Conservation (phyloP, 2,888 invertebrate species). For the Cyrtodaria siliqua region DNA sequence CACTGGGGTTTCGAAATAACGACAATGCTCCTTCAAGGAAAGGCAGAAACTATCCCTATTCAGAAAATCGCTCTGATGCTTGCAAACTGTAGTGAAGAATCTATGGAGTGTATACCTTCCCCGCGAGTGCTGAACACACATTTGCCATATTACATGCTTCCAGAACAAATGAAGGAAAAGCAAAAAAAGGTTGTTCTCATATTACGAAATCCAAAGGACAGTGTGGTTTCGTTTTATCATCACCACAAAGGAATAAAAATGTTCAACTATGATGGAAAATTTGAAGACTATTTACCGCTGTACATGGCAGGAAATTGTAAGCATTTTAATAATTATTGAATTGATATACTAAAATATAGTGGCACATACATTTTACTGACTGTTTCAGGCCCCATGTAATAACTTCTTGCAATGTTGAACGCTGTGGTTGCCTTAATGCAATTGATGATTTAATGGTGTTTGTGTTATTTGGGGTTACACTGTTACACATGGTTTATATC, state of each 20-base stretch:
- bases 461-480: too few relatives aligned
- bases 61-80: conserved; percentile 57
- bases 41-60: conserved; percentile 28
- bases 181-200: conserved; percentile 7
- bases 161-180: conserved; percentile 3
- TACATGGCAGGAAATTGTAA: too few relatives aligned
- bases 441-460: too few relatives aligned
- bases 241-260: not conserved
- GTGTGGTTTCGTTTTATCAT: conserved; percentile 16
- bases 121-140: conserved; percentile 65
- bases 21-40: conserved; percentile 57
- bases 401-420: too few relatives aligned
- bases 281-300: too few relatives aligned
- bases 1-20: conserved; percentile 64
- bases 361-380: too few relatives aligned
- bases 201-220: conserved; percentile 18
- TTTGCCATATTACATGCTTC: conserved; percentile 49
- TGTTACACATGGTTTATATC: too few relatives aligned
- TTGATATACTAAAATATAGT: too few relatives aligned
- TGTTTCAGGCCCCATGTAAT: too few relatives aligned
- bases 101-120: conserved; percentile 38
- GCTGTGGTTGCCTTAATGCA: too few relatives aligned
- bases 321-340: too few relatives aligned
- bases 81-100: conserved; percentile 26
- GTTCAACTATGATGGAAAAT: not conserved